phyloP scores from a whole-genome alignment of 2,888 invertebrate genomes.

The Agrochola lota region DNA sequence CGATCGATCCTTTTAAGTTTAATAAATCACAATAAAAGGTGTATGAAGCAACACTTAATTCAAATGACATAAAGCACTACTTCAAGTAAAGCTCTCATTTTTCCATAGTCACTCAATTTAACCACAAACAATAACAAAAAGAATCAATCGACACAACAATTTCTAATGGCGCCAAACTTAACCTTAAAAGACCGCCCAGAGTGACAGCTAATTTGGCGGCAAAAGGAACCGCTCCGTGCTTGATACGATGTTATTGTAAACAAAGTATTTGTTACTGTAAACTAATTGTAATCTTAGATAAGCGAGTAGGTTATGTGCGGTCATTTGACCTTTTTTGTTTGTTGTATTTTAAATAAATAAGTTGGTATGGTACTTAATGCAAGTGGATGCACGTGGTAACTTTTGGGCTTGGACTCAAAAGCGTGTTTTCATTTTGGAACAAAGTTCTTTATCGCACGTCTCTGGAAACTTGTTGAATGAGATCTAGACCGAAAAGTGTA shows the following conservation, averaged over 20 bases:
- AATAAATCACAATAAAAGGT: too few relatives aligned
- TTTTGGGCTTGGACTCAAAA: not conserved
- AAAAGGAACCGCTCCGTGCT: slow-evolving; percentile 60
- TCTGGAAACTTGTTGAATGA: too few relatives aligned
- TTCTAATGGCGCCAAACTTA: slow-evolving; percentile 58
- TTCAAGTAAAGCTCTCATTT: too few relatives aligned
- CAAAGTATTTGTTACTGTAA: slow-evolving; percentile 52
- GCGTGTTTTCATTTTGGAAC: too few relatives aligned
- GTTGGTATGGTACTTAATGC: not conserved
- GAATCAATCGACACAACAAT: slow-evolving; percentile 59
- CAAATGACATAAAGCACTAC: too few relatives aligned
- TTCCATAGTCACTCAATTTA: not conserved
- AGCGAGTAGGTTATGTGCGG: slow-evolving; percentile 39
- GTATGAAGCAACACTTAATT: too few relatives aligned
- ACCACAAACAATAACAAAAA: slow-evolving; percentile 12
- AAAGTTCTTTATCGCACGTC: too few relatives aligned
- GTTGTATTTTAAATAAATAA: slow-evolving; percentile 13
- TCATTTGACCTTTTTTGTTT: slow-evolving; percentile 33
- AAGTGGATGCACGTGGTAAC: slow-evolving; percentile 18
- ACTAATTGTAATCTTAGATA: slow-evolving; percentile 54
- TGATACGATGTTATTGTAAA: slow-evolving; percentile 58
- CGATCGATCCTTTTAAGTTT: too few relatives aligned
- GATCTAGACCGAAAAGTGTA: too few relatives aligned
- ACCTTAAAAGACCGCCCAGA: slow-evolving; percentile 66
- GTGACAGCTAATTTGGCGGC: slow-evolving; percentile 64